Percentiles rank a stretch among this genome's conserved stretches.
phyloP scores from a whole-genome alignment of 1,140 invertebrate genomes.

The Heliothis virescens region DNA sequence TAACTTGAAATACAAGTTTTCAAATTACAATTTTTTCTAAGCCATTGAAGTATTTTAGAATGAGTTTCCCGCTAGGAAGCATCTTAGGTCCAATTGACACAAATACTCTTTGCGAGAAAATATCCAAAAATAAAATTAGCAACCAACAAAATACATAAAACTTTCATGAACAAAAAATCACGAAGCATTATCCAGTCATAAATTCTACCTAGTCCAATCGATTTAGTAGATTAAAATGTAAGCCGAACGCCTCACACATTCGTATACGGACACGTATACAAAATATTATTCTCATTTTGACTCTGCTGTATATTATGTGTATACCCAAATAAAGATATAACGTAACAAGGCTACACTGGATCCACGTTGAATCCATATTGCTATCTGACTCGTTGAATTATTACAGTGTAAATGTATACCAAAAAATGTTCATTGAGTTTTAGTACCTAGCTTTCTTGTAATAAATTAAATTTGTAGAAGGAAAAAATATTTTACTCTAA shows the following conservation, averaged over 20 bases:
- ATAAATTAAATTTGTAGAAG: too few species aligned
- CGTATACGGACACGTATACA: constrained; percentile 3
- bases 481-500: too few species aligned
- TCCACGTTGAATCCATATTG: constrained; percentile 20
- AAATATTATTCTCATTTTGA: constrained; percentile 35
- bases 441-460: background rate
- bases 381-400: constrained; percentile 1
- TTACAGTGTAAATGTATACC: constrained; percentile 8
- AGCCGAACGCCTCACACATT: background rate
- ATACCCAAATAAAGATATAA: constrained; percentile 14
- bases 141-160: too few species aligned
- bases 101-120: background rate
- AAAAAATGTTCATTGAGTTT: constrained; percentile 18
- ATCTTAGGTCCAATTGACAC: constrained; percentile 5
- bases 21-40: background rate
- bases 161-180: background rate
- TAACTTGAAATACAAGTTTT: background rate
- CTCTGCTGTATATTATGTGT: constrained; percentile 10
- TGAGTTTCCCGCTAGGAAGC: background rate
- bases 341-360: constrained; percentile 1
- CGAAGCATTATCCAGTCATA: background rate
- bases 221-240: constrained; percentile 21
- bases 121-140: background rate
- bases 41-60: background rate
- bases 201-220: background rate